These are phyloP conservation scores for Lasioglossum oenotherae DNA, from an alignment of 2,888 invertebrate species.

Conservation along the genomic window DNA sequence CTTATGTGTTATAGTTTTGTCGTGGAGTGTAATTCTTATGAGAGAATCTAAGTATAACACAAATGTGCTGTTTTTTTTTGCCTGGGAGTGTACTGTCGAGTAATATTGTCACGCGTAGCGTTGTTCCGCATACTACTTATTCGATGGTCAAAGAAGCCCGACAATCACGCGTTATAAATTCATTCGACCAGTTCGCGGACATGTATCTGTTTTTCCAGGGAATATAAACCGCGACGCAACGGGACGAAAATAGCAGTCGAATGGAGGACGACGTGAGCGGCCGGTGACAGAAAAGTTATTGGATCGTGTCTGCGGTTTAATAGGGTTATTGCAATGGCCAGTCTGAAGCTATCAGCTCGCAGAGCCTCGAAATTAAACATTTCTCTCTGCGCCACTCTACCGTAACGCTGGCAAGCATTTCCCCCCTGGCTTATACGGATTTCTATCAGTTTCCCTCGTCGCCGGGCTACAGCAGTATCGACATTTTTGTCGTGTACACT, in stretches of 20 bases:
- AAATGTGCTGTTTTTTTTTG: not conserved
- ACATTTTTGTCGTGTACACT: conserved; percentile 45
- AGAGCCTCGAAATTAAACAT: conserved; percentile 65
- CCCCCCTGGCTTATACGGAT: conserved; percentile 33
- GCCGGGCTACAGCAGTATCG: conserved; percentile 25
- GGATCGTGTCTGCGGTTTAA: conserved; percentile 70
- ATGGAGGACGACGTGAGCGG: conserved; percentile 38
- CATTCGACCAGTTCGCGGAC: conserved; percentile 4
- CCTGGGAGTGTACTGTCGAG: not conserved
- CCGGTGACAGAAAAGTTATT: conserved; percentile 69
- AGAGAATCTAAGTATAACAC: not conserved
- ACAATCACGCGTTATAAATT: conserved; percentile 30
- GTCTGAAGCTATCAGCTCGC: conserved; percentile 66
- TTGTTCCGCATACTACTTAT: not conserved
- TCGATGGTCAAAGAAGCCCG: not conserved
- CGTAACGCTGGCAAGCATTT: conserved; percentile 13
- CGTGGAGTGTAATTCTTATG: not conserved
- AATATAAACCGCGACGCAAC: conserved; percentile 3
- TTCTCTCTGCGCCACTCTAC: conserved; percentile 25
- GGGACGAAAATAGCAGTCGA: conserved; percentile 49
- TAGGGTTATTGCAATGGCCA: conserved; percentile 69
- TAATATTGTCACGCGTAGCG: not conserved
- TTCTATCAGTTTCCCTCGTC: conserved; percentile 39
- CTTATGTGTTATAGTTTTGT: not conserved
- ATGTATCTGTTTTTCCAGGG: not conserved